These are phyloP conservation scores for Crenuchus spilurus DNA, from an alignment of 2,797 vertebrate species.

Conservation along the genomic window DNA sequence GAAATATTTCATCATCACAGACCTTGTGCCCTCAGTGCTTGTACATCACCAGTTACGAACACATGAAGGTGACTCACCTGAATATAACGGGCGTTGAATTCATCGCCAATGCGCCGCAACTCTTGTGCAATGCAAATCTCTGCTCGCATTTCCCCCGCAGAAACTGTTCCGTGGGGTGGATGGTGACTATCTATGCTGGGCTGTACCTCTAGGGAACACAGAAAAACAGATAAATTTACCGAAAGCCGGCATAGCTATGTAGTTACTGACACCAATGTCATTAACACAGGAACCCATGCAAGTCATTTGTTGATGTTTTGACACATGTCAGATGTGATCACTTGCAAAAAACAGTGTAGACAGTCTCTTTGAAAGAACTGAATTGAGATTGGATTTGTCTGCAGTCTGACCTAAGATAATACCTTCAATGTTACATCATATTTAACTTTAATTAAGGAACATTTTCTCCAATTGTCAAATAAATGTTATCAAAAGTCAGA, in stretches of 20 bases:
- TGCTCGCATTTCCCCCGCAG: conserved; percentile 75
- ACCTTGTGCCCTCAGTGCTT: background rate
- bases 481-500: too few species aligned
- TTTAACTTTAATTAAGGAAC: too few species aligned
- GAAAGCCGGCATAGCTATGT: too few species aligned
- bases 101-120: conserved; percentile 88
- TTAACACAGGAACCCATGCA: background rate
- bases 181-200: conserved; percentile 45
- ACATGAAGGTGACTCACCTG: conserved; percentile 65
- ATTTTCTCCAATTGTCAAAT: too few species aligned
- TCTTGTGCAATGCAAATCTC: conserved; percentile 84
- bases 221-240: background rate
- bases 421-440: too few species aligned
- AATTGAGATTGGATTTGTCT: too few species aligned
- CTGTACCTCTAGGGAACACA: conserved; percentile 54
- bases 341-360: too few species aligned
- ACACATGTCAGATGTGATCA: too few species aligned
- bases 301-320: too few species aligned
- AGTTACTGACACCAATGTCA: background rate
- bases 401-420: too few species aligned
- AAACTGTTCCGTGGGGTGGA: conserved; percentile 67
- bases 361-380: too few species aligned
- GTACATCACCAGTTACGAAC: conserved; percentile 24
- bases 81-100: conserved; percentile 76
- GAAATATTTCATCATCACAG: conserved; percentile 30